These are phyloP conservation scores for Trileptium ribeirensis DNA, from an alignment of 2,888 invertebrate genomes.

Conservation along the genomic window DNA sequence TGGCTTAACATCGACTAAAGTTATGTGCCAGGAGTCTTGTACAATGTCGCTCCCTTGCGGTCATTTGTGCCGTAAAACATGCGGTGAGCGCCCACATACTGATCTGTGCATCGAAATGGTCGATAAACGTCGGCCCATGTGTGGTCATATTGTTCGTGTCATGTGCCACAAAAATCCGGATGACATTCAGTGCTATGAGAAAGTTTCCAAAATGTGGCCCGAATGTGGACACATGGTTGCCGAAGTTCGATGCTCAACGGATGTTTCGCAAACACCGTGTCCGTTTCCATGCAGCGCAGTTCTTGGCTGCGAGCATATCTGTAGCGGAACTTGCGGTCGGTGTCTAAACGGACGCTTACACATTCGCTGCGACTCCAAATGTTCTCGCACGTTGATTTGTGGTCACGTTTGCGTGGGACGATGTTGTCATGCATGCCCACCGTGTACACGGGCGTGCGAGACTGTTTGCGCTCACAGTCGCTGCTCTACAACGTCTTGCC, in stretches of 20 bases:
- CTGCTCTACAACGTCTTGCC: conserved; percentile 49
- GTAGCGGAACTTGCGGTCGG: conserved; percentile 49
- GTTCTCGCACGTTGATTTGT: conserved; percentile 60
- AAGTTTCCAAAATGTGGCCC: conserved; percentile 18
- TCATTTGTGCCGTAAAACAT: conserved; percentile 58
- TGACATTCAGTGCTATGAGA: conserved; percentile 26
- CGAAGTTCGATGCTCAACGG: not conserved
- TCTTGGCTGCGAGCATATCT: conserved; percentile 47
- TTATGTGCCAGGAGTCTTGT: conserved; percentile 41
- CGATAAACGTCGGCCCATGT: conserved; percentile 29
- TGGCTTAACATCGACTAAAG: conserved; percentile 20
- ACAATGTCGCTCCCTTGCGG: no score
- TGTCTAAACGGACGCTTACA: conserved; percentile 60
- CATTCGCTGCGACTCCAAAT: conserved; percentile 57
- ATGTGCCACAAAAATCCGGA: conserved; percentile 53
- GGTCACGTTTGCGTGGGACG: conserved; percentile 56
- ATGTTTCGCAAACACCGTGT: conserved; percentile 33
- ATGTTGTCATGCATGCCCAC: conserved; percentile 46
- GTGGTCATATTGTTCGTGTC: conserved; percentile 42
- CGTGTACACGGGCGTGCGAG: conserved; percentile 54
- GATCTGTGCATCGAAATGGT: conserved; percentile 36
- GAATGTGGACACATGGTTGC: conserved; percentile 36
- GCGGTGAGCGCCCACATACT: conserved; percentile 49
- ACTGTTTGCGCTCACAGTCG: conserved; percentile 57
- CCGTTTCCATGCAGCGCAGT: conserved; percentile 36